Base-by-base conservation (phyloP, 2,888 invertebrate species). In the Pandemis corylana region DNA sequence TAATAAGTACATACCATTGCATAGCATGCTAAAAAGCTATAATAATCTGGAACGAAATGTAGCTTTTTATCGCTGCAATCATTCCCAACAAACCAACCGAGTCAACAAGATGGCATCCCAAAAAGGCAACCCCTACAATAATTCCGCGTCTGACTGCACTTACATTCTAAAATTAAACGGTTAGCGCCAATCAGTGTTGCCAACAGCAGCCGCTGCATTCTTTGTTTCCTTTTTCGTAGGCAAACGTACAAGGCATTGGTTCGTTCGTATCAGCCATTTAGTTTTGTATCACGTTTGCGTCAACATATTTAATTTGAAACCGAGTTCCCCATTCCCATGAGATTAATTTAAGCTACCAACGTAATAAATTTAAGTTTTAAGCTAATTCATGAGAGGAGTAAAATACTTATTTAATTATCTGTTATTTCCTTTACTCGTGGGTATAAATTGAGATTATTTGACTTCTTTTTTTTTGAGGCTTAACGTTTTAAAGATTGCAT, bases 91-190 rank as follows among this genome's bases (percentile, higher is more conserved):
- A 68, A 46, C 46, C 53, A 5, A 7, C 51, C 51, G 36, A 74
- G 56, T 65, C 76, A 72, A 72, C 76, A 71, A 64, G 72, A 49
- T 59, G 76, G 77, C 59, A 72, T 76, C 64, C 75, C 76, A 80
- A 87, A 86, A 85, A 85, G 84, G 83, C 84, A 83, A 84, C 84
- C 77, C 80, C 77, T 81, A 78, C 61, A 73, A 72, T 78, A 80
- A 78, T 78, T 78, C 80, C 75, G 78, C 76, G 81, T 78, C 80
- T 79, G 78, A 79, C 80, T 68, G 80, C 80, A 75, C 79, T 69
- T 36, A 20, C 65, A 65, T 80, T 83, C 87, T 87, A 87, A 85
- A 87, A 80, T 88, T 88, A 84, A 85, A 82, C 78, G 64, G 79
- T 81, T 79, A 83, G 82, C 84, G 84, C 85, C 85, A 83, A 85